phyloP scores from a whole-genome alignment of 2,113 vertebrate species.

The Glaucomys volans region DNA sequence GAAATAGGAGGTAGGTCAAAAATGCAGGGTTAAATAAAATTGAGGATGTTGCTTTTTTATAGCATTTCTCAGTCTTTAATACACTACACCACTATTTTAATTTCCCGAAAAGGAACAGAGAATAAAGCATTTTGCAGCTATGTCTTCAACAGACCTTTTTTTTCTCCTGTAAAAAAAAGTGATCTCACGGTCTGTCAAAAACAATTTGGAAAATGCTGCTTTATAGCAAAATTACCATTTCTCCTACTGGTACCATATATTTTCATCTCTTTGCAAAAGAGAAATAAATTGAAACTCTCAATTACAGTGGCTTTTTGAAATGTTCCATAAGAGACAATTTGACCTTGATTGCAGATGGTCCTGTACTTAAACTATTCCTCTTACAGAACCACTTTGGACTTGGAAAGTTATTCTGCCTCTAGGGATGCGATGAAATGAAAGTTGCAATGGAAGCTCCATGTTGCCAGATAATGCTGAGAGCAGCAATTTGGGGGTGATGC shows the following conservation, averaged over 20 bases:
- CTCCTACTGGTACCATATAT: background rate
- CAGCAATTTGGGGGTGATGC: background rate
- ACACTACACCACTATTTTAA: background rate
- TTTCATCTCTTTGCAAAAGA: constrained; percentile 60
- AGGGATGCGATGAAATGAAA: background rate
- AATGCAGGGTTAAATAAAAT: background rate
- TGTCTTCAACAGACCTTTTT: background rate
- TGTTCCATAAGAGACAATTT: background rate
- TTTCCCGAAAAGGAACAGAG: background rate
- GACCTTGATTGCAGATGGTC: constrained; percentile 17
- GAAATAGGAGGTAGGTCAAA: background rate
- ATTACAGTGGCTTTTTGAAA: constrained; percentile 37
- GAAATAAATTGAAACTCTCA: constrained; percentile 46
- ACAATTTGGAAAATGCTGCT: constrained; percentile 23
- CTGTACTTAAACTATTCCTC: background rate
- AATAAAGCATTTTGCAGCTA: background rate
- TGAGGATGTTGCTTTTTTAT: background rate
- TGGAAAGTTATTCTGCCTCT: background rate
- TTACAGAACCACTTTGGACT: background rate
- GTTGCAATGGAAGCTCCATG: background rate
- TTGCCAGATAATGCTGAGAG: background rate
- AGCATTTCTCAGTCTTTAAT: background rate
- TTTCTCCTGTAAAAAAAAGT: background rate
- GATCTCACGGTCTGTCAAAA: constrained; percentile 29
- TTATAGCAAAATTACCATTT: constrained; percentile 54